A percentile compares a stretch with the other conserved stretches of the same genome.
These are phyloP conservation scores for Drosophila pandora DNA, from an alignment of 1,140 invertebrate genomes.

Conservation along the genomic window DNA sequence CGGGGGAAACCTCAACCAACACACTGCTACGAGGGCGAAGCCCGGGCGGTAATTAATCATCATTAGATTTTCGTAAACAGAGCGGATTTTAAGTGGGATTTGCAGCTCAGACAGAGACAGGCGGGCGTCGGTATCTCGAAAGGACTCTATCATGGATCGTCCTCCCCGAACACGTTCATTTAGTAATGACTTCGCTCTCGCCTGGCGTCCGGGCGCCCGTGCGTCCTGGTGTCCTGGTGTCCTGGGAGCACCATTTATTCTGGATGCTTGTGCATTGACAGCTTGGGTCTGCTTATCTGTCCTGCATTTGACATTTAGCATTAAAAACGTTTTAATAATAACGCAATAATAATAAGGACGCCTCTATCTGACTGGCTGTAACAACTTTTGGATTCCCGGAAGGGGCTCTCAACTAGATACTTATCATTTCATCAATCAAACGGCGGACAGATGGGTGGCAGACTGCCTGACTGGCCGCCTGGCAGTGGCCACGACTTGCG, in stretches of 20 bases:
- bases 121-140: conserved; percentile 9
- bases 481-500: conserved; percentile 15
- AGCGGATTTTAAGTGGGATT: conserved; percentile 82
- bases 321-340: conserved; percentile 83
- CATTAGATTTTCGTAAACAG: conserved; percentile 82
- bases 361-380: conserved; percentile 46
- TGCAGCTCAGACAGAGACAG: conserved; percentile 62
- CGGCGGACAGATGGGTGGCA: conserved; percentile 40
- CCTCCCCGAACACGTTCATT: conserved; percentile 66
- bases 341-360: conserved; percentile 76
- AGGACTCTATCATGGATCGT: conserved; percentile 16
- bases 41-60: conserved; percentile 78
- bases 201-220: conserved; percentile 6
- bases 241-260: conserved; percentile 40
- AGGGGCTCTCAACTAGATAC: conserved; percentile 55
- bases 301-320: conserved; percentile 82
- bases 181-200: conserved; percentile 67
- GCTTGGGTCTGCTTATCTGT: conserved; percentile 80
- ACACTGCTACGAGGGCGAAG: conserved; percentile 24
- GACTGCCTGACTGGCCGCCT: neutral
- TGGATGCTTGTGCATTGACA: conserved; percentile 61
- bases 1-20: conserved; percentile 62
- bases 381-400: conserved; percentile 41
- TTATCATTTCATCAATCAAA: conserved; percentile 82
- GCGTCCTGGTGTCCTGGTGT: conserved; percentile 9